Conservation (phyloP, 2,113 vertebrate species). For the Zeus faber region DNA sequence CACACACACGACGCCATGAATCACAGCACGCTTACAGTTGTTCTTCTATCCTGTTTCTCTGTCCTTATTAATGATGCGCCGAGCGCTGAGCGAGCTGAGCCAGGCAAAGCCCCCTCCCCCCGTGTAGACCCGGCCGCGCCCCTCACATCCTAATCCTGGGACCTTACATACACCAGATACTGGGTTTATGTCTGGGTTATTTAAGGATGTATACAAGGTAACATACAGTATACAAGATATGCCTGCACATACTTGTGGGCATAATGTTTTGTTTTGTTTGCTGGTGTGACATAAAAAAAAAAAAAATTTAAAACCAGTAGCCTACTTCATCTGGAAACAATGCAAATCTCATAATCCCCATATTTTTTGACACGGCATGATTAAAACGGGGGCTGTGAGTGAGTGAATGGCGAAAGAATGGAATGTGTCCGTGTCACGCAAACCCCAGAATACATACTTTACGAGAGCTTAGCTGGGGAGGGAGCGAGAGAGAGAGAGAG, state of each 20-base stretch:
- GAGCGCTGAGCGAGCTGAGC: constrained; percentile 43
- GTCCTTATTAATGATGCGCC: constrained; percentile 67
- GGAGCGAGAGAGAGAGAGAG: constrained; percentile 1
- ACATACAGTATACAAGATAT: not conserved
- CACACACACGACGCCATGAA: constrained; percentile 56
- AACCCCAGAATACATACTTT: constrained; percentile 17
- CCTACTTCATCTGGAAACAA: constrained; percentile 56
- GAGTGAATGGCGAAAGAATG: constrained; percentile 9
- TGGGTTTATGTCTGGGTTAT: not conserved
- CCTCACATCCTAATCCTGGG: not conserved
- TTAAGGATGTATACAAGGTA: not conserved
- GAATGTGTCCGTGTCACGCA: constrained; percentile 17
- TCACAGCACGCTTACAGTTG: constrained; percentile 49
- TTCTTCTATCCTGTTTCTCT: constrained; percentile 34
- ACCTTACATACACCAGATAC: too few species aligned
- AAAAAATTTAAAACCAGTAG: constrained; percentile 9
- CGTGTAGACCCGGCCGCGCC: not conserved
- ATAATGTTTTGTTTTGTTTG: not conserved
- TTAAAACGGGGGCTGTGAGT: constrained; percentile 46
- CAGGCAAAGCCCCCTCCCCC: constrained; percentile 46
- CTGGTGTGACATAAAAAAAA: constrained; percentile 35
- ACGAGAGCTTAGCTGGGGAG: not conserved
- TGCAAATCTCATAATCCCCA: constrained; percentile 64
- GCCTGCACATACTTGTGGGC: not conserved
- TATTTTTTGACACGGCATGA: constrained; percentile 54